Evolutionary conservation across 2,888 invertebrate species (phyloP).

Genomic region (Macropis europaea): DNA sequence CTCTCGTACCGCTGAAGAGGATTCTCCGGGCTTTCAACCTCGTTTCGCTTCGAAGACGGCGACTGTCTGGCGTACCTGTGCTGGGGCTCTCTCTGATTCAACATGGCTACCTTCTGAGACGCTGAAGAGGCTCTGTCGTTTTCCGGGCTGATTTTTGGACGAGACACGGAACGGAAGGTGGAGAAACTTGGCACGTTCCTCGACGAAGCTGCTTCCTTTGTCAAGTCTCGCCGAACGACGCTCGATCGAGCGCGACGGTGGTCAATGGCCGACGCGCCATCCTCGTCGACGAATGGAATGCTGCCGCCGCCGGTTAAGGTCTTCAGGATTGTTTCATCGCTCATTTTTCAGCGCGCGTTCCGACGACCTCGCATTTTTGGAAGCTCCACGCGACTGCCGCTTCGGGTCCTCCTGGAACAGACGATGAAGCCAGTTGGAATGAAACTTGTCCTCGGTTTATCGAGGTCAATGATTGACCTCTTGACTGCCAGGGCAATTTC

Average conservation of each 20-base stretch:
- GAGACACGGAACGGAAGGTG: slow-evolving; percentile 35
- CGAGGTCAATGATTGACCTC: too few relatives aligned
- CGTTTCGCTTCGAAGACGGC: slow-evolving; percentile 20
- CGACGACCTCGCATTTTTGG: slow-evolving; percentile 17
- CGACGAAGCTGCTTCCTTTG: slow-evolving; percentile 20
- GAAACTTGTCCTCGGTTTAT: too few relatives aligned
- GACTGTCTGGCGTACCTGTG: slow-evolving; percentile 31
- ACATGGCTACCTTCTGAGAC: slow-evolving; percentile 17
- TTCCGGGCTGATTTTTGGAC: slow-evolving; percentile 5
- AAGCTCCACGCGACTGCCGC: not conserved
- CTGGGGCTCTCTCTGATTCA: slow-evolving; percentile 30
- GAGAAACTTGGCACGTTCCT: slow-evolving; percentile 36
- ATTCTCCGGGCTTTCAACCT: slow-evolving; percentile 41
- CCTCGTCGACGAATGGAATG: slow-evolving; percentile 67
- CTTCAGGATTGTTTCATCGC: slow-evolving; percentile 59
- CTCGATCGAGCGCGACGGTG: slow-evolving; percentile 35
- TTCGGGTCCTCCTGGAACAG: slow-evolving; percentile 5
- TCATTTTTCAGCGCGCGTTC: slow-evolving; percentile 49
- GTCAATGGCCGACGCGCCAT: slow-evolving; percentile 45
- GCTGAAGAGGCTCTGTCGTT: not conserved
- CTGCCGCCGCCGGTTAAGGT: slow-evolving; percentile 51
- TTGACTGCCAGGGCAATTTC: too few relatives aligned
- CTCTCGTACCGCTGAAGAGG: slow-evolving; percentile 65
- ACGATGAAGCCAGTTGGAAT: not conserved
- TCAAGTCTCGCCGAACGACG: slow-evolving; percentile 29